Base-by-base conservation (phyloP, 1,140 invertebrate species). In the Steinernema khuongi region DNA sequence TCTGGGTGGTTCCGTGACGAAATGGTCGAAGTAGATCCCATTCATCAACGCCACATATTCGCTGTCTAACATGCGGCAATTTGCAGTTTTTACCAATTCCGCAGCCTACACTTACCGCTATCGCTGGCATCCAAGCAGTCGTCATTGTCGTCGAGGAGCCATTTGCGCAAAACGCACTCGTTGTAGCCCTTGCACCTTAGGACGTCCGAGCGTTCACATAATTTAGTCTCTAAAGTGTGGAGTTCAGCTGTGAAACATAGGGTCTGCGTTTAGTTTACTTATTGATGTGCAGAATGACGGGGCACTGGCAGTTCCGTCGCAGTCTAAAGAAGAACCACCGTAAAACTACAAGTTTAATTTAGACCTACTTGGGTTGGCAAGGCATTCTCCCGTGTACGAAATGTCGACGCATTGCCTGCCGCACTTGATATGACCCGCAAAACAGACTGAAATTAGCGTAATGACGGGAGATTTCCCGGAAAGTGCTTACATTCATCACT, bases 71-170 rank as follows among this genome's bases (percentile, higher is more conserved):
- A 14, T 7, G 14, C n/a, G 36, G 36, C 14, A n/a, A n/a, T 60
- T n/a, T 4, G 36, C 36, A 7, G n/a, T 22, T 11, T 60, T 60
- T 60, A 14, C 4, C 11, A 43, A 74, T 70, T 4, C 7, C n/a
- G 29, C 33, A 41, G 60, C n/a, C 18, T 71, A 7, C 1, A 41
- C 31, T 30, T 44, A 75, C 76, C 76, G 60, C 72, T 68, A 70
- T 77, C 76, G 43, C 76, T 77, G 33, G 67, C 76, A 71, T 77
- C 76, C 11, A 77, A 67, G 50, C 76, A 77, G 36, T 77, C 74
- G 14, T 67, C 71, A n/a, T 77, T 77, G 2, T 71, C 76, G 68
- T 77, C 74, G 17, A 72, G 29, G 4, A 76, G 29, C 77, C 74
- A 75, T 41, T 76, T 50, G 70, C 76, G 72, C 18, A 76, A 26